A percentile compares a stretch with the other conserved stretches of the same genome.
phyloP scores from a whole-genome alignment of 53 echinoderm and acorn worm species.

The Stichopus horrens region DNA sequence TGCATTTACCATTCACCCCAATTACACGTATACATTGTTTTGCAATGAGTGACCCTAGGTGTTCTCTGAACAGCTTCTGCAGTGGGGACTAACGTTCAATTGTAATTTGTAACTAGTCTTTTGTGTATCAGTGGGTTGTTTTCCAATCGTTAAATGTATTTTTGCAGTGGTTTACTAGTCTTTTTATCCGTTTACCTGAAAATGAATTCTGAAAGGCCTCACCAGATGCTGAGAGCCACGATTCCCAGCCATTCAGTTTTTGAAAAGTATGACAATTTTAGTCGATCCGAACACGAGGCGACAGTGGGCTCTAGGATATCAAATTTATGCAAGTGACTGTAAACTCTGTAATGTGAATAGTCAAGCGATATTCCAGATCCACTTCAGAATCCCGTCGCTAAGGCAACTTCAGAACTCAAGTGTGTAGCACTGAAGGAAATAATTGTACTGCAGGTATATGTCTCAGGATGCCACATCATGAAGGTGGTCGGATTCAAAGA shows the following conservation, averaged over 20 bases:
- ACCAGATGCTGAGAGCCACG: neutral
- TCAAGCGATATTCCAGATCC: neutral
- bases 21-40: too few species aligned
- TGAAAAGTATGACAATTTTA: neutral
- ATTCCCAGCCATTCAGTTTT: neutral
- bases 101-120: too few species aligned
- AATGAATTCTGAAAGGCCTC: neutral
- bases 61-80: too few species aligned
- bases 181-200: neutral
- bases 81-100: too few species aligned
- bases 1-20: too few species aligned
- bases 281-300: neutral
- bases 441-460: neutral
- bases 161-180: too few species aligned
- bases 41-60: too few species aligned
- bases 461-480: neutral
- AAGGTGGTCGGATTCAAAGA: neutral
- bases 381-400: neutral
- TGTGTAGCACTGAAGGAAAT: neutral
- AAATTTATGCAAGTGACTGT: neutral
- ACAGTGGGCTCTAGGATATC: neutral
- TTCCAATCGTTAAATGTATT: too few species aligned
- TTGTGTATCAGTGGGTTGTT: too few species aligned
- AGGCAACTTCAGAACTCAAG: neutral
- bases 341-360: neutral